These are phyloP conservation scores for Stenichneumon culpator DNA, from an alignment of 2,888 invertebrate species.

Conservation along the genomic window DNA sequence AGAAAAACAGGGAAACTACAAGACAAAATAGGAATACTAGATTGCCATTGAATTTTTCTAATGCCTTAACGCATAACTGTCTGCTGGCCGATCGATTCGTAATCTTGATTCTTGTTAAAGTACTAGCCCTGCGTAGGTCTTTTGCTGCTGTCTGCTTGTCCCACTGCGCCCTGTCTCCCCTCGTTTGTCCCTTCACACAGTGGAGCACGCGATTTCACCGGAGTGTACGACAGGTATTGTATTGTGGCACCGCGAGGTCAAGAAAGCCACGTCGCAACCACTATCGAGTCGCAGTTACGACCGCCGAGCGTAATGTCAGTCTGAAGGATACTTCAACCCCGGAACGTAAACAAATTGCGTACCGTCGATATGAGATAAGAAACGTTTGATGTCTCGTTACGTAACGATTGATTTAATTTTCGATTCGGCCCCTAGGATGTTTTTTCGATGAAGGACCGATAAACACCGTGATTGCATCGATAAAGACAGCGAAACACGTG, in stretches of 20 bases:
- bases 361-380: constrained; percentile 36
- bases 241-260: not conserved
- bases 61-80: not conserved
- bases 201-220: not conserved
- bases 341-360: constrained; percentile 10
- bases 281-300: not conserved
- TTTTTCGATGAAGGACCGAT: constrained; percentile 17
- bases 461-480: not conserved
- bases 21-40: not conserved
- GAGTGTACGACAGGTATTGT: not conserved
- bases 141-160: constrained; percentile 3
- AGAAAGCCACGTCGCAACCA: constrained; percentile 5
- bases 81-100: constrained; percentile 42
- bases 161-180: constrained; percentile 5
- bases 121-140: constrained; percentile 30
- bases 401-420: constrained; percentile 38
- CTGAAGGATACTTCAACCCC: not conserved
- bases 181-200: constrained; percentile 7
- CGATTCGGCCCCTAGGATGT: not conserved
- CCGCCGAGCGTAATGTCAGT: not conserved
- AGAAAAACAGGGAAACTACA: not conserved
- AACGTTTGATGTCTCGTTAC: constrained; percentile 13
- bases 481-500: not conserved
- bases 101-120: constrained; percentile 64
- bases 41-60: constrained; percentile 24